Percentiles rank a stretch among this genome's conserved stretches.
Conservation (phyloP, 2,888 invertebrate genomes). For the Schrankia costaestrigalis region DNA sequence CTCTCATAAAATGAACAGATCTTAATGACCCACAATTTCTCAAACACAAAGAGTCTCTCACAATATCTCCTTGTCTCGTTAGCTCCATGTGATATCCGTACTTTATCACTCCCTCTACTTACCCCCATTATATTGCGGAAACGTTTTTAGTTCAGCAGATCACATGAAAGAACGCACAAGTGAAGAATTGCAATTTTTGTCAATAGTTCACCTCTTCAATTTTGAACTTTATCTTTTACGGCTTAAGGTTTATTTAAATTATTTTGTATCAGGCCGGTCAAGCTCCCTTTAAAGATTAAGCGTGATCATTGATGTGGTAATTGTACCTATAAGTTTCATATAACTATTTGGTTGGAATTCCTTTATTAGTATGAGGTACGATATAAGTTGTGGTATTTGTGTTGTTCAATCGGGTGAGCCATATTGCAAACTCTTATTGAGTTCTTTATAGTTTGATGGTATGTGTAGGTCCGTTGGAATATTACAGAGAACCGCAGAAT, state of each 20-base stretch:
- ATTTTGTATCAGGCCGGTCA: slow-evolving; percentile 11
- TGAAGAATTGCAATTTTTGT: slow-evolving; percentile 32
- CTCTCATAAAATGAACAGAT: slow-evolving; percentile 8
- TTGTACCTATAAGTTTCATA: slow-evolving; percentile 30
- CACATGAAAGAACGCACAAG: slow-evolving; percentile 42
- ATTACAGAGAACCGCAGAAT: neutral
- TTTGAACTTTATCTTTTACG: neutral
- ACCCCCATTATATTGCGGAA: slow-evolving; percentile 39
- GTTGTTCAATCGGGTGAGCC: slow-evolving; percentile 9
- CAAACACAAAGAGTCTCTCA: slow-evolving; percentile 15
- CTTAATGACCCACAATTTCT: slow-evolving; percentile 11
- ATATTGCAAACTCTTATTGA: slow-evolving; percentile 4
- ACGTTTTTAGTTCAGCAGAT: slow-evolving; percentile 44
- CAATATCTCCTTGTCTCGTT: slow-evolving; percentile 38
- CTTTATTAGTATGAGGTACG: slow-evolving; percentile 21
- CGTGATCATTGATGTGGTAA: slow-evolving; percentile 31
- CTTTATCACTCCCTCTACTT: slow-evolving; percentile 33
- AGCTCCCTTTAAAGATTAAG: slow-evolving; percentile 17
- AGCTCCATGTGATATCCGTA: slow-evolving; percentile 31
- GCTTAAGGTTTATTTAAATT: neutral
- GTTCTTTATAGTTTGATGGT: neutral
- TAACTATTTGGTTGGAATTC: slow-evolving; percentile 26
- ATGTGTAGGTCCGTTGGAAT: neutral
- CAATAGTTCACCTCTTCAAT: neutral
- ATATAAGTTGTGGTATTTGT: slow-evolving; percentile 10